A percentile compares a stretch with the other conserved stretches of the same genome.
phyloP scores from a whole-genome alignment of 2,113 vertebrate species.

The Phrynosoma platyrhinos region DNA sequence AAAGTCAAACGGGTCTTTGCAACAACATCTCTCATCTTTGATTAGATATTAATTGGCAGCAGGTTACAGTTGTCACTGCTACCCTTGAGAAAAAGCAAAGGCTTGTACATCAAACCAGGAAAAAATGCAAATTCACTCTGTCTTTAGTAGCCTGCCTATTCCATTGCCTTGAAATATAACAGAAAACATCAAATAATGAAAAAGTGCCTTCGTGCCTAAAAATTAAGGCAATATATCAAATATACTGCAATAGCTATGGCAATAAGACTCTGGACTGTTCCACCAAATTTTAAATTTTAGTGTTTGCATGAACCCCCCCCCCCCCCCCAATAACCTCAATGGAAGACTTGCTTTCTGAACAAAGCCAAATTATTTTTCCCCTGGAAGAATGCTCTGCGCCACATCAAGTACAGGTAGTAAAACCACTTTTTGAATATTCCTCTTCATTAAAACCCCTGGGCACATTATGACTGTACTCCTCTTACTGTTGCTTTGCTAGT shows the following conservation, averaged over 20 bases:
- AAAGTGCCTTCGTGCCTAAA: rapidly evolving
- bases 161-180: neutral
- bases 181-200: neutral
- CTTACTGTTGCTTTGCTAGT: no score
- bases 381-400: neutral
- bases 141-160: neutral
- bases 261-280: neutral
- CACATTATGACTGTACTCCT: no score
- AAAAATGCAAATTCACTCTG: neutral
- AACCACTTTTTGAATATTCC: no score
- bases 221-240: neutral
- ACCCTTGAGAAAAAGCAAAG: neutral
- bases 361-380: neutral
- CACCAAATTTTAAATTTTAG: neutral
- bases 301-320: neutral
- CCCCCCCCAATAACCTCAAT: neutral
- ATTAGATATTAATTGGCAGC: neutral
- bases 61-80: neutral
- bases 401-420: no score
- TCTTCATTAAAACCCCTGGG: no score
- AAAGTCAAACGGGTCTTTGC: no score
- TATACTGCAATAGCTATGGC: neutral
- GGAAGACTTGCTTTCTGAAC: neutral
- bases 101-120: neutral
- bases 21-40: neutral